Evolutionary conservation across 2,888 invertebrate genomes (phyloP), one percentile per base, ranked within the genome.

Genomic region (Eucera pruinosa): DNA sequence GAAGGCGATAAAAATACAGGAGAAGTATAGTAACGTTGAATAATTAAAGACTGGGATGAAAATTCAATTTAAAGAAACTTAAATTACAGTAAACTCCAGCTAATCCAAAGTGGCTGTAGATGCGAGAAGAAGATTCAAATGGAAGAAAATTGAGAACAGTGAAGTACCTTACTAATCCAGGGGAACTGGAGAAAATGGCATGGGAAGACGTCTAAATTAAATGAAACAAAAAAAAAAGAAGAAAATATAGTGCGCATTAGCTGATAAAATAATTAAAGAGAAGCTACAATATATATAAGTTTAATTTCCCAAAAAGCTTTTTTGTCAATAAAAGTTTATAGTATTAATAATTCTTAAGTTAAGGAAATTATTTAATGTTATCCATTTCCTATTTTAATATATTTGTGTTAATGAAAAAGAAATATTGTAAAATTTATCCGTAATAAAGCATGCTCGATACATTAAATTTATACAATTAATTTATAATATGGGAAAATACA

Each of bases 131-230:
- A 20, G 9, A 20, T 27, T 45, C 43, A 15, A 60, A 45, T 60
- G 27, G 45, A 15, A 30, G 20, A 30, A 15, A 36, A 60, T 20
- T 30, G 20, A 45, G 43, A 45, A 60, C 30, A 11, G 27, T 60
- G 15, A 15, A 60, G 30, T 15, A n/a, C n/a, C 15, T 60, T 7
- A 6, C 20, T 30, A 60, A 45, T 60, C 58, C 30, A 20, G 18
- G 18, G 30, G 23, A 58, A 25, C 3, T 25, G 39, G 23, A 18
- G 11, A 57, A 39, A 5, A 57, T 39, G 11, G 20, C 13, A 3
- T 30, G 3, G 30, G 27, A n/a, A 55, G 20, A 20, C 13, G 20
- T 27, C 6, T 47, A 15, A 52, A 68, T 54, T 69, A 62, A 13
- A 20, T n/a, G 3, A 11, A 54, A 36, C 1, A 43, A n/a, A 41